Conservation (phyloP, 2,797 vertebrate species). For the Clarias laeviceps region DNA sequence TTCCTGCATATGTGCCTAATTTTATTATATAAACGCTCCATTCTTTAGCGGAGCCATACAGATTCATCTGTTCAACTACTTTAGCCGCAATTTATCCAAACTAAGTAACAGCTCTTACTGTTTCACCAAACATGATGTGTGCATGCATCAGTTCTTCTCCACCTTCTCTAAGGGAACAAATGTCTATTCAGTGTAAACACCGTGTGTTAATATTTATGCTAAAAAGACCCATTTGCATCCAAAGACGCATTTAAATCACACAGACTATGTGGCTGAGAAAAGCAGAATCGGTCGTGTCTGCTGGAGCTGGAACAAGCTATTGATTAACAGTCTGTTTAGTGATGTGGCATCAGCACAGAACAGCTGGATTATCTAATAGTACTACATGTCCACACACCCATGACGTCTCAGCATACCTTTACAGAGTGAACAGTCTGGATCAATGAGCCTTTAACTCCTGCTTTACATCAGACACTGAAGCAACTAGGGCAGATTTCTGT, state of each 20-base stretch:
- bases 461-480: background rate
- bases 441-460: slow-evolving; percentile 8
- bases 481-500: background rate
- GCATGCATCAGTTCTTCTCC: too few relatives aligned
- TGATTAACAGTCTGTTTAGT: slow-evolving; percentile 35
- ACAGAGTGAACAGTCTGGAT: slow-evolving; percentile 26
- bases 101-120: too few relatives aligned
- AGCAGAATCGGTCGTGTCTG: background rate
- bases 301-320: slow-evolving; percentile 31
- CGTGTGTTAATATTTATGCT: background rate
- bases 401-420: slow-evolving; percentile 22
- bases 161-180: too few relatives aligned
- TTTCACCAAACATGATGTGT: too few relatives aligned
- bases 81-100: background rate
- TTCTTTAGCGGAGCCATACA: background rate
- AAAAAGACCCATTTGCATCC: background rate
- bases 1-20: background rate
- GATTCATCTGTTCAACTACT: background rate
- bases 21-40: background rate
- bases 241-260: background rate
- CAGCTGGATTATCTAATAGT: slow-evolving; percentile 14
- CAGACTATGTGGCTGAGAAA: background rate
- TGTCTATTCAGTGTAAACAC: too few relatives aligned
- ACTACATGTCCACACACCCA: slow-evolving; percentile 1
- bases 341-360: slow-evolving; percentile 24